phyloP scores from a whole-genome alignment of 2,888 invertebrate genomes.

The Troides helena region DNA sequence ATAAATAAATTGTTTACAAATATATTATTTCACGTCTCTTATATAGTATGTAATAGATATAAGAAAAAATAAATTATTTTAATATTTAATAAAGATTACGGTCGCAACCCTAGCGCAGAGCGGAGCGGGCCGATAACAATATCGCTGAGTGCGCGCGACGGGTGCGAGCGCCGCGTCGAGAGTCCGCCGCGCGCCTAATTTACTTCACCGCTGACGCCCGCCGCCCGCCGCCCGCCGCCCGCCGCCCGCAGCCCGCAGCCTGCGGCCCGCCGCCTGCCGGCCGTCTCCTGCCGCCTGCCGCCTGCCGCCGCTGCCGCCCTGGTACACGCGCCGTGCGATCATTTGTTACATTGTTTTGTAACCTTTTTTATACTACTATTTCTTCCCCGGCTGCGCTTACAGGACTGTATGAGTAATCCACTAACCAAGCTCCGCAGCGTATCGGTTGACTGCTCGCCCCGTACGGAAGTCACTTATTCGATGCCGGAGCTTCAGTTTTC shows the following conservation, averaged over 20 bases:
- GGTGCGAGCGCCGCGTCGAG: slow-evolving; percentile 39
- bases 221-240: slow-evolving; percentile 38
- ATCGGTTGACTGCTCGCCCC: too few species aligned
- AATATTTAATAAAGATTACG: not conserved
- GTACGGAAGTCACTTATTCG: too few species aligned
- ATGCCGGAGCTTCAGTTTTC: too few species aligned
- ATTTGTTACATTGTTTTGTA: slow-evolving; percentile 22
- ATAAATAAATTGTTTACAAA: too few species aligned
- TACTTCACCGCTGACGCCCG: slow-evolving; percentile 56
- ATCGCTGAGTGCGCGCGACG: slow-evolving; percentile 74
- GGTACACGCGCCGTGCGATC: slow-evolving; percentile 35
- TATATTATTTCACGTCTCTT: too few species aligned
- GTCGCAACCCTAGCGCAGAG: slow-evolving; percentile 54
- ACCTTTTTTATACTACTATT: not conserved
- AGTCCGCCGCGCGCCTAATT: slow-evolving; percentile 48
- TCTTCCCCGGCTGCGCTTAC: not conserved
- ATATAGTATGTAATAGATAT: too few species aligned
- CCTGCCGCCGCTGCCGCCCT: slow-evolving; percentile 47
- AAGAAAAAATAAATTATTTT: not conserved
- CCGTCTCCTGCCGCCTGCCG: slow-evolving; percentile 48
- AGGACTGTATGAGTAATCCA: not conserved
- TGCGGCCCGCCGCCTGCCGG: slow-evolving; percentile 44
- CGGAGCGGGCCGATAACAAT: slow-evolving; percentile 75
- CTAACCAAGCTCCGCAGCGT: too few species aligned
- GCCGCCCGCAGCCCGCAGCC: slow-evolving; percentile 35